Conservation (phyloP, 2,888 invertebrate species). For the Spialia ferax region DNA sequence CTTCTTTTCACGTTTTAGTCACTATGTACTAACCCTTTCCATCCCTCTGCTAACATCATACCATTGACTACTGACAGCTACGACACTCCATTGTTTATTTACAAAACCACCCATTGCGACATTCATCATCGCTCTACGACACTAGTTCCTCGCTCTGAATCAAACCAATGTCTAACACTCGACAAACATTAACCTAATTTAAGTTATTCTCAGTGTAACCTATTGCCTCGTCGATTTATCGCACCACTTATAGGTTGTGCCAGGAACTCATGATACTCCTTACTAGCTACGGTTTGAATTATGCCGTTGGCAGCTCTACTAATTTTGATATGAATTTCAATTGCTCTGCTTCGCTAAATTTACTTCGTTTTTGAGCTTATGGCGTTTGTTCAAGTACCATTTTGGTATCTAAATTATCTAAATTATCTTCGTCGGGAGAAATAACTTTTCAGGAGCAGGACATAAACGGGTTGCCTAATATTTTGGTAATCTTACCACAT, state of each 20-base stretch:
- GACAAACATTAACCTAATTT: conserved; percentile 75
- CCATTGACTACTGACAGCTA: too few relatives aligned
- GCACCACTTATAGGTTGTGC: conserved; percentile 28
- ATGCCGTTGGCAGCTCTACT: conserved; percentile 17
- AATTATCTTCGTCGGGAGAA: too few relatives aligned
- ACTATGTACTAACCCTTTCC: too few relatives aligned
- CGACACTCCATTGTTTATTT: too few relatives aligned
- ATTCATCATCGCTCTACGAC: not conserved
- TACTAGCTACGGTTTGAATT: conserved; percentile 20
- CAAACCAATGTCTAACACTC: not conserved
- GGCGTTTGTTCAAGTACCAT: not conserved
- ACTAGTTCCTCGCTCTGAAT: not conserved
- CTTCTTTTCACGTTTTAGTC: too few relatives aligned
- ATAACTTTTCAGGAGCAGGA: not conserved
- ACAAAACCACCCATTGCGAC: too few relatives aligned
- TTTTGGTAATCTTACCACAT: too few relatives aligned
- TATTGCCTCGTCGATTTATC: conserved; percentile 36
- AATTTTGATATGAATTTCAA: conserved; percentile 22
- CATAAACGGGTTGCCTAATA: not conserved
- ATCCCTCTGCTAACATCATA: too few relatives aligned
- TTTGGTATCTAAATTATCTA: too few relatives aligned
- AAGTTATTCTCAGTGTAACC: conserved; percentile 40
- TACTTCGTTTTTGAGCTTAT: not conserved
- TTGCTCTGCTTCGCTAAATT: not conserved
- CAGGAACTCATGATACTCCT: conserved; percentile 27